Evolutionary conservation across 2,888 invertebrate species (phyloP).

Genomic region (Euphydryas editha): DNA sequence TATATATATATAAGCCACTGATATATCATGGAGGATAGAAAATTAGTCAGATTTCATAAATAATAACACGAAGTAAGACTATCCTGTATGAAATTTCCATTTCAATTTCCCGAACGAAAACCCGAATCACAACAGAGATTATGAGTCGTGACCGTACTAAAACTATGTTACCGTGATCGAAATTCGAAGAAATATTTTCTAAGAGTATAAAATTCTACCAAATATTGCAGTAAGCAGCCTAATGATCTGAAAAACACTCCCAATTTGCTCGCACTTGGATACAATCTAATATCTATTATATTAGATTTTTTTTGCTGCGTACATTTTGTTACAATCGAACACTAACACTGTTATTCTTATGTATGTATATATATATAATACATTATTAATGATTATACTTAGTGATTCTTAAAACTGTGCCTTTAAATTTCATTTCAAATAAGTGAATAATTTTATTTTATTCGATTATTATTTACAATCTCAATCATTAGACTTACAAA

Average conservation of each 20-base stretch:
- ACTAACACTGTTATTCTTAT: not conserved
- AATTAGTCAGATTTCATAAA: not conserved
- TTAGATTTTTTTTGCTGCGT: not conserved
- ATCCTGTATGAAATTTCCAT: constrained; percentile 1
- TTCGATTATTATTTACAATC: too few species aligned
- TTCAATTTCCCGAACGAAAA: constrained; percentile 18
- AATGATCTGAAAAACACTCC: constrained; percentile 68
- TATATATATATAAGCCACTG: too few species aligned
- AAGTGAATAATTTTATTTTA: too few species aligned
- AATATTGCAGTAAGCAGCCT: constrained; percentile 58
- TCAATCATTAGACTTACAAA: too few species aligned
- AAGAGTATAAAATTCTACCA: constrained; percentile 55
- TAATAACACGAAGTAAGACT: not conserved
- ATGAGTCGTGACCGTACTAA: constrained; percentile 33
- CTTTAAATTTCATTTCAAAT: too few species aligned
- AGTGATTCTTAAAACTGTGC: too few species aligned
- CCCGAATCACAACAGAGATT: constrained; percentile 22
- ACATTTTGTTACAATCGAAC: not conserved
- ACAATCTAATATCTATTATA: not conserved
- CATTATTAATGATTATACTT: too few species aligned
- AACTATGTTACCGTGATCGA: constrained; percentile 45
- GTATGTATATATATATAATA: not conserved
- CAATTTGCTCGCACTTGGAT: constrained; percentile 59
- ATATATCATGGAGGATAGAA: too few species aligned
- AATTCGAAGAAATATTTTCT: constrained; percentile 52